Evolutionary conservation across 2,888 invertebrate species (phyloP), one percentile per base, ranked within the genome.

Genomic region (Tridacna gigas): DNA sequence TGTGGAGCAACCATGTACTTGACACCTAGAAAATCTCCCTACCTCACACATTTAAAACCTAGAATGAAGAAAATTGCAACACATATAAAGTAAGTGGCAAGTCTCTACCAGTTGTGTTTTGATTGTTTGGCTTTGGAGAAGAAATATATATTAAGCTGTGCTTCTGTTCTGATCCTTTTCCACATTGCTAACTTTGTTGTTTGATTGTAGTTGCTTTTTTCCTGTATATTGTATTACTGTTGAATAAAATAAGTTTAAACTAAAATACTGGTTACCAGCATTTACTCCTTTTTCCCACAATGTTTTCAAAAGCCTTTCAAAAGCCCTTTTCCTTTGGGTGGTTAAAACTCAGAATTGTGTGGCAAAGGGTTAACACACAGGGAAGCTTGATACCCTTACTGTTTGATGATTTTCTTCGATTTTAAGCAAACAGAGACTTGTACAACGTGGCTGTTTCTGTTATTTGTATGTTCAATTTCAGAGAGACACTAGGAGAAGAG

Each of bases 1-100:
- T 87, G 88, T 83, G 91, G 91, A 0, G 91, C 93, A 3, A 78
- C 88, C 12, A 84, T 93, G 28, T 92, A 93, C 81, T 69, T 91
- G 0, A 88, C 90, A 3, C 93, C 92, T 0, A 82, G 71, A 45
- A 80, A 78, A 20, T 83, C 90, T 0, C 88, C 89, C 0, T 92
- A 91, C 76, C 83, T 86, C 20, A 89, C 89, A 13, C 86, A 92
- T 9, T 80, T 93, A 0, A 89, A 88, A 79, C 93, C 93, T 11
- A 82, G 91, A 45, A 93, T 92, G 92, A 89, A 93, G 45, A 73
- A 71, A 63, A 77, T 93, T 28, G 91, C 91, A 12, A 71, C 83
- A 26, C 80, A 90, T 20, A 90, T 93, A 12, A 79, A 87, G 92
- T 92, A 81, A 37, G 37, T 37, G 37, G 37, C 7, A 7, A 37